Conservation (phyloP, 1,140 invertebrate species). For the Goniozus legneri region DNA sequence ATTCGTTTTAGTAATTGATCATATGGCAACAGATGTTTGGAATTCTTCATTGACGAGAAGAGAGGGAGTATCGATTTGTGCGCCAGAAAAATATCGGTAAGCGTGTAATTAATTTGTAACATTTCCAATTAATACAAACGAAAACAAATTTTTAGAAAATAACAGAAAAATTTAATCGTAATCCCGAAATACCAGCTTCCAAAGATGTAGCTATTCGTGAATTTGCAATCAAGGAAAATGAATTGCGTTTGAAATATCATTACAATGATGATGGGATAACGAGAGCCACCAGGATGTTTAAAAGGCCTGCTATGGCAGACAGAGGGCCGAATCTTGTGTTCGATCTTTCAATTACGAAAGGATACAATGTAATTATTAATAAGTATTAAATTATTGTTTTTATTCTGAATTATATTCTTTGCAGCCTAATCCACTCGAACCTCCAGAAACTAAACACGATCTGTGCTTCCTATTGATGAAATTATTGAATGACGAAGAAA, state of each 20-base stretch:
- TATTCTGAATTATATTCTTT: constrained; percentile 1
- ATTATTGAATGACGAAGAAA: constrained; percentile 55
- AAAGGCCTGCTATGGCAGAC: constrained; percentile 64
- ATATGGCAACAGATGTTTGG: neutral
- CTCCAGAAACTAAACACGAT: constrained; percentile 62
- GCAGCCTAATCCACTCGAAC: constrained; percentile 61
- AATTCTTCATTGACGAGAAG: neutral
- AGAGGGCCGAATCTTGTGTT: constrained; percentile 62
- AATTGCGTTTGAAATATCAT: constrained; percentile 67
- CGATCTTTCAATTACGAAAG: constrained; percentile 60
- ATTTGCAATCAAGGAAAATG: constrained; percentile 60
- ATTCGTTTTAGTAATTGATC: neutral
- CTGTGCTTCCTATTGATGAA: constrained; percentile 55
- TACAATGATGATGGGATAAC: constrained; percentile 66
- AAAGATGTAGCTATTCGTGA: constrained; percentile 65
- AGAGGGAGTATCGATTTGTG: too few species aligned
- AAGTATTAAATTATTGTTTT: too few species aligned
- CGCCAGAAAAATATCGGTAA: too few species aligned
- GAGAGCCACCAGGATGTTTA: constrained; percentile 61
- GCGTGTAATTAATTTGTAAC: too few species aligned
- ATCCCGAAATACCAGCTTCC: constrained; percentile 53
- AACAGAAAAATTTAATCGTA: constrained; percentile 61
- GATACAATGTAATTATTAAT: constrained; percentile 57
- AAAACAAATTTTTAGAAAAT: constrained; percentile 57
- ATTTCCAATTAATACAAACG: too few species aligned